phyloP scores from a whole-genome alignment of 2,113 vertebrate species.

The Nasalis larvatus region DNA sequence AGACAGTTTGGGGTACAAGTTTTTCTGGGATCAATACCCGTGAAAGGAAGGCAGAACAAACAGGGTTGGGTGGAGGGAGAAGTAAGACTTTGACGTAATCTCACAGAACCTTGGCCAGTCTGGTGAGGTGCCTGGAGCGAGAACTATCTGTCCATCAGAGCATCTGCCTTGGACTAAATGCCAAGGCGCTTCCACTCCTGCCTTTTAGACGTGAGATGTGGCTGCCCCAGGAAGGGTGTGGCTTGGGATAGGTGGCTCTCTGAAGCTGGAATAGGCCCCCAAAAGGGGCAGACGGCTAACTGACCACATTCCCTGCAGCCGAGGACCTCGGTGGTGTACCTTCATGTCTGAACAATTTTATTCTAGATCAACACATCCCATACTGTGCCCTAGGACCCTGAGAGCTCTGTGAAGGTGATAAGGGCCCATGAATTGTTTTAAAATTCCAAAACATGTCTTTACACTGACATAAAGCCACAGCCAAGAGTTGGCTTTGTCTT shows the following conservation, averaged over 20 bases:
- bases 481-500: background rate
- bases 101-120: background rate
- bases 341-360: background rate
- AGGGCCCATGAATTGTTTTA: background rate
- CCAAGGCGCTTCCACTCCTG: fast-evolving
- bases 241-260: background rate
- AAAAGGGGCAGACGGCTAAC: fast-evolving
- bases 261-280: background rate
- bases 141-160: no score
- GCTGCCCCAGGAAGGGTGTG: background rate
- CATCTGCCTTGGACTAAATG: fast-evolving
- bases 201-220: no score
- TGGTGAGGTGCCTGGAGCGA: no score
- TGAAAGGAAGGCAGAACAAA: background rate
- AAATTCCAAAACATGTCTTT: background rate
- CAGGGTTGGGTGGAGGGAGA: background rate
- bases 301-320: background rate
- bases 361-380: background rate
- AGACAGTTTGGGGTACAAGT: background rate
- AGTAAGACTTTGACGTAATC: fast-evolving
- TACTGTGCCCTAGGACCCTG: background rate
- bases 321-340: background rate
- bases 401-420: background rate
- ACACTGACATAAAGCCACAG: background rate
- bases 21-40: background rate